A percentile compares a stretch with the other conserved stretches of the same genome.
phyloP scores from a whole-genome alignment of 1,140 invertebrate species.

The Trissolcus basalis region DNA sequence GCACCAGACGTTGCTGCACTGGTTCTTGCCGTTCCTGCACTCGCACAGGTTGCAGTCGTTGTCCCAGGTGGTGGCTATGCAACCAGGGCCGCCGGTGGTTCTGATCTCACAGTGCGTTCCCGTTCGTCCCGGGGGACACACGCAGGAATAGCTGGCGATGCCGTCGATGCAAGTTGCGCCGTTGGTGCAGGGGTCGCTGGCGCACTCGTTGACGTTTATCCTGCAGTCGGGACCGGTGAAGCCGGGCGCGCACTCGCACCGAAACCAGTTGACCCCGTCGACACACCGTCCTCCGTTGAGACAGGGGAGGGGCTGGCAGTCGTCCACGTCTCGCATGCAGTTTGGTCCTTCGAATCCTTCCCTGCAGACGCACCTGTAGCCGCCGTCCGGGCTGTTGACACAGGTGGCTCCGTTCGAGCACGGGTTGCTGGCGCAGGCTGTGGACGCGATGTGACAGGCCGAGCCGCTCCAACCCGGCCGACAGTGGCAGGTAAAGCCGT shows the following conservation, averaged over 20 bases:
- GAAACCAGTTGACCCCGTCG: slow-evolving; percentile 87
- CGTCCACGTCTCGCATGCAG: slow-evolving; percentile 81
- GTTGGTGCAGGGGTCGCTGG: slow-evolving; percentile 87
- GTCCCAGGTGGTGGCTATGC: slow-evolving; percentile 73
- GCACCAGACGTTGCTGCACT: slow-evolving; percentile 91
- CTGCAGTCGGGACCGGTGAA: slow-evolving; percentile 85
- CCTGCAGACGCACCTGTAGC: slow-evolving; percentile 83
- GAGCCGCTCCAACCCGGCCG: slow-evolving; percentile 80
- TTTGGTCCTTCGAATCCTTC: slow-evolving; percentile 81
- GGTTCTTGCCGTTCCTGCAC: slow-evolving; percentile 83
- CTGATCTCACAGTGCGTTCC: slow-evolving; percentile 82
- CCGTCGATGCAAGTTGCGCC: slow-evolving; percentile 89
- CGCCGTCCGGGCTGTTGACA: slow-evolving; percentile 81
- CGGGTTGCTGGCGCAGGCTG: slow-evolving; percentile 83
- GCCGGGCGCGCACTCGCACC: slow-evolving; percentile 84
- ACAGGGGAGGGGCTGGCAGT: slow-evolving; percentile 81
- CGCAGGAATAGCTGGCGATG: slow-evolving; percentile 86
- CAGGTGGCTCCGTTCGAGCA: slow-evolving; percentile 87
- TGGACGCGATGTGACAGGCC: slow-evolving; percentile 83
- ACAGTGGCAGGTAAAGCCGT: slow-evolving; percentile 81
- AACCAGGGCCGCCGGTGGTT: slow-evolving; percentile 65
- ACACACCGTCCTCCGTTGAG: slow-evolving; percentile 87
- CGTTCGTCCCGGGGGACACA: slow-evolving; percentile 86
- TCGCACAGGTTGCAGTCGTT: slow-evolving; percentile 89
- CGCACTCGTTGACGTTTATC: slow-evolving; percentile 87